phyloP scores from a whole-genome alignment of 2,113 vertebrate genomes.

The Coptodon bakossiorum region DNA sequence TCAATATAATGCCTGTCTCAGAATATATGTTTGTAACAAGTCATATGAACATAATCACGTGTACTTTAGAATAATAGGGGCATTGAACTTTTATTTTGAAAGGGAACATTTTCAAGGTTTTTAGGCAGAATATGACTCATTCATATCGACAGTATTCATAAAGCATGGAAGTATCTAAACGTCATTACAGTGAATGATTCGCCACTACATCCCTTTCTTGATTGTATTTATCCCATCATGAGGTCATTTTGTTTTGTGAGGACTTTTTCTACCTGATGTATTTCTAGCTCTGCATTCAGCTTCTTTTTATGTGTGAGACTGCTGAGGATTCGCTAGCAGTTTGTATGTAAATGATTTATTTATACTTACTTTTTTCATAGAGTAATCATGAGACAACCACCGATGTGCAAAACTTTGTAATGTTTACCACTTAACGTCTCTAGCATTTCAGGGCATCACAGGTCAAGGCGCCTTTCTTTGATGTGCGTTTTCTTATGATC shows the following conservation, averaged over 20 bases:
- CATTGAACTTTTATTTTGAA: conserved; percentile 4
- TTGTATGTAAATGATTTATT: conserved; percentile 61
- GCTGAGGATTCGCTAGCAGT: conserved; percentile 27
- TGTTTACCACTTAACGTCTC: conserved; percentile 58
- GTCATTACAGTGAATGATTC: conserved; percentile 25
- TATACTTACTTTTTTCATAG: conserved; percentile 62
- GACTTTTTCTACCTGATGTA: conserved; percentile 48
- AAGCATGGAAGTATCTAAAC: conserved; percentile 20
- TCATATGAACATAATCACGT: background rate
- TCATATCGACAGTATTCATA: conserved; percentile 21
- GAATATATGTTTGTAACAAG: conserved; percentile 3
- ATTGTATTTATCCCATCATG: conserved; percentile 62
- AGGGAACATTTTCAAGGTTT: background rate
- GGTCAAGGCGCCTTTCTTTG: conserved; percentile 44
- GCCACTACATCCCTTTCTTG: conserved; percentile 42
- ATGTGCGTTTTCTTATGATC: conserved; percentile 61
- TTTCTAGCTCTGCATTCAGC: conserved; percentile 53
- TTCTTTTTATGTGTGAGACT: conserved; percentile 40
- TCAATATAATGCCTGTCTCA: background rate
- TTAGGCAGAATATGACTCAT: background rate
- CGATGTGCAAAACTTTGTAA: conserved; percentile 56
- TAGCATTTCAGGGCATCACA: conserved; percentile 64
- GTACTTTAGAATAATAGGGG: background rate
- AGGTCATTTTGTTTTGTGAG: conserved; percentile 33
- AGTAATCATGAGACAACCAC: conserved; percentile 58